Percentiles rank a stretch among this genome's conserved stretches.
These are phyloP conservation scores for Archips xylosteana DNA, from an alignment of 2,888 invertebrate species.

Conservation along the genomic window DNA sequence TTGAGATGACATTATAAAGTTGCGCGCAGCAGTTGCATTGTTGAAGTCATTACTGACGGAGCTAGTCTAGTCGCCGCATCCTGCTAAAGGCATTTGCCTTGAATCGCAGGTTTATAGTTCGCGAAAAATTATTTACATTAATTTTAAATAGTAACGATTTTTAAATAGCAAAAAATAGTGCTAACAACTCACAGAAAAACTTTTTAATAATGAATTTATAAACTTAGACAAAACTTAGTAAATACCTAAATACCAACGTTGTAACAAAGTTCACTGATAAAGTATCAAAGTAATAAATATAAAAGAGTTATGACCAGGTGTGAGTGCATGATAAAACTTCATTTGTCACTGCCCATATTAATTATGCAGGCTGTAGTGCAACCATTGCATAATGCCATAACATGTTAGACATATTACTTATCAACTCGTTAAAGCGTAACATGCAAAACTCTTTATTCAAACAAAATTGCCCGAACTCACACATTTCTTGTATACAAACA, in stretches of 20 bases:
- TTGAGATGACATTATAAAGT: slow-evolving; percentile 31
- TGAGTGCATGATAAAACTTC: slow-evolving; percentile 13
- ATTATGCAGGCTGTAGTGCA: slow-evolving; percentile 13
- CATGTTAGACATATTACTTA: slow-evolving; percentile 19
- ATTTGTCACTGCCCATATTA: slow-evolving; percentile 26
- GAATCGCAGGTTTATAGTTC: not conserved
- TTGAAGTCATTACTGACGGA: slow-evolving; percentile 16
- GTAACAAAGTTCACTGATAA: not conserved
- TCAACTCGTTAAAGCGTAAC: slow-evolving; percentile 21
- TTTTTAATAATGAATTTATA: not conserved
- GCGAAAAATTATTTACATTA: not conserved
- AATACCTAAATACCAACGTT: no score
- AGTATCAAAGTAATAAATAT: slow-evolving; percentile 8
- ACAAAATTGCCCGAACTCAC: slow-evolving; percentile 6
- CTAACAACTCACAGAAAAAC: not conserved
- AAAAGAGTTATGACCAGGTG: slow-evolving; percentile 15
- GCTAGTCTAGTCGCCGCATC: slow-evolving; percentile 9
- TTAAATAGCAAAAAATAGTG: not conserved
- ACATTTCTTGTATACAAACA: slow-evolving; percentile 27
- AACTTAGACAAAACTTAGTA: not conserved
- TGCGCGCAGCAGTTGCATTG: slow-evolving; percentile 28
- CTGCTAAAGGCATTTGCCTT: not conserved
- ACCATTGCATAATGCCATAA: slow-evolving; percentile 10
- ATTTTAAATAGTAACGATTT: not conserved
- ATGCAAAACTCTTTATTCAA: slow-evolving; percentile 13